Conservation (phyloP, 2,113 vertebrate genomes). For the Hymenochirus boettgeri region DNA sequence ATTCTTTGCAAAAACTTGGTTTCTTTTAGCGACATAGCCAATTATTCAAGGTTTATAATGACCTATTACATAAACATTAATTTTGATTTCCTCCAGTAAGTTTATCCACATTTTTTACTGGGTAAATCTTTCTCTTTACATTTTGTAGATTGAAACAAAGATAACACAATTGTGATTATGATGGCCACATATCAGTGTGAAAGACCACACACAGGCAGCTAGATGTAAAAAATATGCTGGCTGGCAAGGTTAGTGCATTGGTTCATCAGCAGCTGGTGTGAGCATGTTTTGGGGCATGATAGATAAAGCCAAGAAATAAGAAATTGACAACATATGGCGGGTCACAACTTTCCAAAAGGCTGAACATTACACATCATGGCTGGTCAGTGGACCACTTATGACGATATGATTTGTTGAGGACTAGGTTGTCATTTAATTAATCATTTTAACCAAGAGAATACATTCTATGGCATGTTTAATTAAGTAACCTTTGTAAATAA, state of each 20-base stretch:
- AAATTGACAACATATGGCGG: constrained; percentile 40
- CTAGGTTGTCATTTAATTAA: constrained; percentile 36
- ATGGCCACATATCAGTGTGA: constrained; percentile 6
- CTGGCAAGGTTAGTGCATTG: constrained; percentile 29
- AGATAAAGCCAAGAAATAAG: constrained; percentile 36
- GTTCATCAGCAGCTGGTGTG: constrained; percentile 35
- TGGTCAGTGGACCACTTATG: constrained; percentile 24
- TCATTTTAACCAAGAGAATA: constrained; percentile 34
- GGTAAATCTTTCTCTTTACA: constrained; percentile 8
- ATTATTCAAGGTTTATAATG: constrained; percentile 13
- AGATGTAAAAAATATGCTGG: constrained; percentile 28
- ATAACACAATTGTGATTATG: constrained; percentile 5
- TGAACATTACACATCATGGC: constrained; percentile 30
- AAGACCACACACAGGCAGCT: constrained; percentile 21
- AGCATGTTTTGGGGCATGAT: constrained; percentile 22
- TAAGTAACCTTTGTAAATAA: constrained; percentile 36
- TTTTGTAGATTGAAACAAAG: constrained; percentile 10
- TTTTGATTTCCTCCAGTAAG: constrained; percentile 18
- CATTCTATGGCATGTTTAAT: constrained; percentile 27
- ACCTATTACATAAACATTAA: constrained; percentile 29
- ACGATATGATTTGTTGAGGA: constrained; percentile 36
- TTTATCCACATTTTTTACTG: constrained; percentile 1
- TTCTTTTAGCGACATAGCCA: constrained; percentile 1
- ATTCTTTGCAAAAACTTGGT: constrained; percentile 16
- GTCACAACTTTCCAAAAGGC: constrained; percentile 36